Conservation (phyloP, 1,140 invertebrate species). For the Papilio xuthus region DNA sequence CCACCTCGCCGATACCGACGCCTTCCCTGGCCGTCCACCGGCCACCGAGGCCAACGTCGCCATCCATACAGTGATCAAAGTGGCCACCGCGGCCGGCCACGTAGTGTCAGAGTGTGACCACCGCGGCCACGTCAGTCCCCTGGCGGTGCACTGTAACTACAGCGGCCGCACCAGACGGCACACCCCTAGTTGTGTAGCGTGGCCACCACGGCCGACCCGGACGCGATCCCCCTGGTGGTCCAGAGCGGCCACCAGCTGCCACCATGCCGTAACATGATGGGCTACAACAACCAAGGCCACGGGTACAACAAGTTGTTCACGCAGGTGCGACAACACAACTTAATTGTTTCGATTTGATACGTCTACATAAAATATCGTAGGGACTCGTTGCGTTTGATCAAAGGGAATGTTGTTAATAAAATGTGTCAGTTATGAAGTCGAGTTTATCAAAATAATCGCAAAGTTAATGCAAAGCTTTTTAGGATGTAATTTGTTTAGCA, state of each 20-base stretch:
- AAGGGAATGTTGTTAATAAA: conserved; percentile 6
- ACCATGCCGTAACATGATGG: conserved; percentile 83
- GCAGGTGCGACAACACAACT: conserved; percentile 83
- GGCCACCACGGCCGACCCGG: conserved; percentile 73
- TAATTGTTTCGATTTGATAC: not conserved
- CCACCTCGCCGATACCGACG: conserved; percentile 74
- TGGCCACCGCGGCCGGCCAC: conserved; percentile 30
- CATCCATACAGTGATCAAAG: conserved; percentile 50
- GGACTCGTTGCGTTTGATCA: not conserved
- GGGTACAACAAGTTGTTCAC: conserved; percentile 95
- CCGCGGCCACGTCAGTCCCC: not conserved
- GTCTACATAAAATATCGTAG: not conserved
- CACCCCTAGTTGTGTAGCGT: conserved; percentile 28
- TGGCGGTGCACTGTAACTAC: conserved; percentile 32
- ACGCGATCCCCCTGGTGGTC: conserved; percentile 77
- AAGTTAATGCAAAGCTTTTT: not conserved
- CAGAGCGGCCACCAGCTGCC: conserved; percentile 69
- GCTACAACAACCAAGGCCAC: conserved; percentile 90
- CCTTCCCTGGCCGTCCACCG: conserved; percentile 75
- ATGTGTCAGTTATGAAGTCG: not conserved
- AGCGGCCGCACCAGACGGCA: conserved; percentile 32
- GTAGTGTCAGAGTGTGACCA: conserved; percentile 31
- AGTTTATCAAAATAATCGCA: not conserved
- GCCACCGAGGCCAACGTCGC: conserved; percentile 68
- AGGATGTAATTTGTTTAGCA: not conserved